Percentiles rank a stretch among this genome's conserved stretches.
Conservation (phyloP, 2,888 invertebrate species). For the Hedya salicella region DNA sequence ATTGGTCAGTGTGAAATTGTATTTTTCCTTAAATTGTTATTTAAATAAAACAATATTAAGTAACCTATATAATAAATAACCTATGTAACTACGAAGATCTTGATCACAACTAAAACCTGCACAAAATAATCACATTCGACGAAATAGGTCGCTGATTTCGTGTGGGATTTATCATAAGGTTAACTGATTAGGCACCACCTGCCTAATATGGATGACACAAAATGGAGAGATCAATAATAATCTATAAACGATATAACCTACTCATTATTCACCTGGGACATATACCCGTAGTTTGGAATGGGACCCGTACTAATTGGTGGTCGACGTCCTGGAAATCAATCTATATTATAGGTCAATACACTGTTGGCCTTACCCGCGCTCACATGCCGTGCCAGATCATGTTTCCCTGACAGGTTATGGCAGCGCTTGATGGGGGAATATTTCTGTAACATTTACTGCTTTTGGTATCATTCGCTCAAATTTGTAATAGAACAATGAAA, state of each 20-base stretch:
- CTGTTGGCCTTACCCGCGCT: conserved; percentile 32
- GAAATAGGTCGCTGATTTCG: no score
- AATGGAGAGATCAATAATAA: background rate
- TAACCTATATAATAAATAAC: no score
- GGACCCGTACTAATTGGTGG: conserved; percentile 20
- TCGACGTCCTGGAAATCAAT: conserved; percentile 19
- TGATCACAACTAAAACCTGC: no score
- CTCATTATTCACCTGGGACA: background rate
- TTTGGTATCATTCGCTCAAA: background rate
- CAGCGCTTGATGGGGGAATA: conserved; percentile 21
- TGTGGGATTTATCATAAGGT: no score
- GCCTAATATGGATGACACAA: background rate
- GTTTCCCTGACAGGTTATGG: conserved; percentile 32
- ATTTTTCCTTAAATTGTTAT: no score
- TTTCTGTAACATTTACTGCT: conserved; percentile 12
- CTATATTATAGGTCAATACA: conserved; percentile 39
- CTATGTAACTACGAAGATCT: no score
- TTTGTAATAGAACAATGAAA: no score
- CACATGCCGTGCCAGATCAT: conserved; percentile 37
- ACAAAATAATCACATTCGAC: no score
- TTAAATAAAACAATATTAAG: no score
- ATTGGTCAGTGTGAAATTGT: no score
- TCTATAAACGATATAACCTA: background rate
- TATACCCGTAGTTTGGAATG: background rate
- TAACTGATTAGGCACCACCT: no score